Percentiles rank a stretch among this genome's conserved stretches.
These are phyloP conservation scores for Odontocolon sp. DNA, from an alignment of 2,888 invertebrate species.

Conservation along the genomic window DNA sequence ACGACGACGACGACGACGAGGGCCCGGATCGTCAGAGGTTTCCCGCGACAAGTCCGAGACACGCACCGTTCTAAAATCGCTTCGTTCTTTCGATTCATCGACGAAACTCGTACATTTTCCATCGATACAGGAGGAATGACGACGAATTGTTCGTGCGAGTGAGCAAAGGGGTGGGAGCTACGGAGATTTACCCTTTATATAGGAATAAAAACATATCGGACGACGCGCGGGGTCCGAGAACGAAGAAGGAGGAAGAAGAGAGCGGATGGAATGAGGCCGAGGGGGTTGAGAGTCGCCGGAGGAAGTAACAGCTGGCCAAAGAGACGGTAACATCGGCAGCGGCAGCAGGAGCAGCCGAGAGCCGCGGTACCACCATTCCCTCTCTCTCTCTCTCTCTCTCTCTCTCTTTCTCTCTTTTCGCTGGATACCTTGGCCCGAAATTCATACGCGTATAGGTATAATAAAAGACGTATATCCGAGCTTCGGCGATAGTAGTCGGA, in stretches of 20 bases:
- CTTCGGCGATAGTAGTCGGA: not conserved
- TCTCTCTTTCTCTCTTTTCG: conserved; percentile 12
- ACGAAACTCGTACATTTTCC: too few species aligned
- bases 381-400: conserved; percentile 21
- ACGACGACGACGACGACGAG: conserved; percentile 6
- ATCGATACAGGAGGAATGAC: not conserved
- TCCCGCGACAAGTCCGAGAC: too few species aligned
- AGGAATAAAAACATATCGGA: conserved; percentile 19
- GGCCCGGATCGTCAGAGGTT: too few species aligned
- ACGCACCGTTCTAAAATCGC: not conserved
- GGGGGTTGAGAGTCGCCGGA: conserved; percentile 66
- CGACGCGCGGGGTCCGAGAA: conserved; percentile 7
- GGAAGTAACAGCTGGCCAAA: conserved; percentile 73
- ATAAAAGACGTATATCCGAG: conserved; percentile 19
- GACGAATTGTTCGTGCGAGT: not conserved
- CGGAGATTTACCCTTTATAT: too few species aligned
- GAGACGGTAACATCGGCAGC: conserved; percentile 70
- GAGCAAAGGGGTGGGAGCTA: too few species aligned
- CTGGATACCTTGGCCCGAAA: conserved; percentile 24
- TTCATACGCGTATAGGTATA: conserved; percentile 32
- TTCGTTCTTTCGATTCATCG: not conserved
- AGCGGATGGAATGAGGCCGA: conserved; percentile 24
- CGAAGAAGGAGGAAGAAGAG: conserved; percentile 18
- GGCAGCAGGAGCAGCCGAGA: conserved; percentile 62
- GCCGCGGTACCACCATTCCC: conserved; percentile 70